Percentiles rank a stretch among this genome's conserved stretches.
Evolutionary conservation across 2,113 vertebrate genomes (phyloP).

Genomic region (Lagopus leucura): DNA sequence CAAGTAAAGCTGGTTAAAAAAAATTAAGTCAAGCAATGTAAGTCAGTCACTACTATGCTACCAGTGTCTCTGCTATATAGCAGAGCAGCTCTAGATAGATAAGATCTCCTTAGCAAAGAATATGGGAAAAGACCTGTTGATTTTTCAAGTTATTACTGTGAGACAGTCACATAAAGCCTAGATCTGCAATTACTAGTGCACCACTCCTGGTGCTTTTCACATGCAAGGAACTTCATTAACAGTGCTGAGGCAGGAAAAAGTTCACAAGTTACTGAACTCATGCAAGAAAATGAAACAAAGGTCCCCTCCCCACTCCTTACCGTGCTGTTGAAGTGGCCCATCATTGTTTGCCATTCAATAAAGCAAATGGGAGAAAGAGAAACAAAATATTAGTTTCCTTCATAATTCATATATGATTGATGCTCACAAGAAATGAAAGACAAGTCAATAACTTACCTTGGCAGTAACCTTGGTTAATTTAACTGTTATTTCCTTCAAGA

Average conservation of each 20-base stretch:
- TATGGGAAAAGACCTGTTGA: background rate
- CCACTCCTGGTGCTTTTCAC: background rate
- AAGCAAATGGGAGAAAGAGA: conserved; percentile 35
- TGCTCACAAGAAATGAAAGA: background rate
- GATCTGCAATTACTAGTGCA: background rate
- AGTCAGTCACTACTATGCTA: background rate
- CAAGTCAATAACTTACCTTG: background rate
- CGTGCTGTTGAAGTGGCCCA: conserved; percentile 66
- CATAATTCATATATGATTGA: background rate
- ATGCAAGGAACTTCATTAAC: background rate
- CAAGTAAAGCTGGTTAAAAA: background rate
- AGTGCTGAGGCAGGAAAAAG: background rate
- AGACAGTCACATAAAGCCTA: background rate
- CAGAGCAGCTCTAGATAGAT: background rate
- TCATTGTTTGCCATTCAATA: conserved; percentile 26
- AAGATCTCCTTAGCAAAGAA: background rate
- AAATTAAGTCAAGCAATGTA: background rate
- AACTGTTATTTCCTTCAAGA: background rate
- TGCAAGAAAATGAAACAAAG: background rate
- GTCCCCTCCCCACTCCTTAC: conserved; percentile 66
- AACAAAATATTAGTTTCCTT: conserved; percentile 9
- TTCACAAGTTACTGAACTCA: background rate
- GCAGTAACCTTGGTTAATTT: background rate
- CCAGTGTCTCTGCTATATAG: background rate
- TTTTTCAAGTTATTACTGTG: background rate